Percentiles rank a stretch among this genome's conserved stretches.
phyloP scores from a whole-genome alignment of 64 coral and sea anemone genomes.

The Actinia equina region DNA sequence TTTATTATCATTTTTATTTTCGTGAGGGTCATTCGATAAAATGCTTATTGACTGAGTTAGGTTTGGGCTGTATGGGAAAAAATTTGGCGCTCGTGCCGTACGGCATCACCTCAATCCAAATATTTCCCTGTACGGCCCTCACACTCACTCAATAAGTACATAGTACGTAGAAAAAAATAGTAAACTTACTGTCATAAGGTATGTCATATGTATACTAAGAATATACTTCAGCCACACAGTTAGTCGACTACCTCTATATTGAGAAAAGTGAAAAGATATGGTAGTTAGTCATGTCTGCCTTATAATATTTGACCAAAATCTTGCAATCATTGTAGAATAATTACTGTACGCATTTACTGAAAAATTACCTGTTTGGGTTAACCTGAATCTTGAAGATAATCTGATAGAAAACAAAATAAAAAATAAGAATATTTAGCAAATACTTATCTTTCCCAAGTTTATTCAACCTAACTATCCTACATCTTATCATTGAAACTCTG shows the following conservation, averaged over 20 bases:
- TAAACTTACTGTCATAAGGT: constrained; percentile 94
- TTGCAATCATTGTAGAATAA: not conserved
- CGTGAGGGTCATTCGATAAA: too few relatives aligned
- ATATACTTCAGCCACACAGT: constrained; percentile 74
- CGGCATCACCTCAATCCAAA: too few relatives aligned
- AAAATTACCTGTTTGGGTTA: constrained; percentile 69
- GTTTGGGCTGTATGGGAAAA: too few relatives aligned
- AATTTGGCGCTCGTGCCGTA: too few relatives aligned
- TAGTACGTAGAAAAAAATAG: not conserved
- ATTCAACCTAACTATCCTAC: too few relatives aligned
- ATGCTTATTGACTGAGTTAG: too few relatives aligned
- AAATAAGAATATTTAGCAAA: not conserved
- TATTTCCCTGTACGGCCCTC: too few relatives aligned
- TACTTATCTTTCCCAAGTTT: not conserved
- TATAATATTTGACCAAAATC: not conserved
- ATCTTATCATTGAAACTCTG: too few relatives aligned
- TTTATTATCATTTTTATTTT: too few relatives aligned
- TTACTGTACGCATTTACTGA: not conserved
- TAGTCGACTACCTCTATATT: constrained; percentile 54
- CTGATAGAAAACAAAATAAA: constrained; percentile 37
- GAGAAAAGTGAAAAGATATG: not conserved
- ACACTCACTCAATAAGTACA: too few relatives aligned
- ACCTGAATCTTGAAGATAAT: constrained; percentile 80
- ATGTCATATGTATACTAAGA: constrained; percentile 89
- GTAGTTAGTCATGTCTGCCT: not conserved